These are phyloP conservation scores for Lasius fuliginosus DNA, from an alignment of 2,888 invertebrate species.

Conservation along the genomic window DNA sequence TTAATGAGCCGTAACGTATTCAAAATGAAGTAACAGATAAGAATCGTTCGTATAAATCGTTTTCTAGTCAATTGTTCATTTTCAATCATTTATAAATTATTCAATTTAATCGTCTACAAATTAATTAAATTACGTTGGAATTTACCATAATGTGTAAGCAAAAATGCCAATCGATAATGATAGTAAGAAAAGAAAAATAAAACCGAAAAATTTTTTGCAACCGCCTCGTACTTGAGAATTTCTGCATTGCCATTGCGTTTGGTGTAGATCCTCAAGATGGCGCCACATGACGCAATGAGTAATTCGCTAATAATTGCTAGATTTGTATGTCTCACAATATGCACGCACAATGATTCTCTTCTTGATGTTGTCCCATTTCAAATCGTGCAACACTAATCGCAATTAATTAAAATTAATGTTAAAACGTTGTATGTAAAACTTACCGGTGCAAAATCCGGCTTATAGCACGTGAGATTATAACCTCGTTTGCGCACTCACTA, in stretches of 20 bases:
- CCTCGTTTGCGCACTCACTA: background rate
- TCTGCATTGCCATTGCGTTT: constrained; percentile 19
- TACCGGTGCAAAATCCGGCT: constrained; percentile 85
- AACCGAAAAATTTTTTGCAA: background rate
- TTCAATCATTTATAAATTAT: background rate
- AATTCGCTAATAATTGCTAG: background rate
- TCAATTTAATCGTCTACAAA: background rate
- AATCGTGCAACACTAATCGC: background rate
- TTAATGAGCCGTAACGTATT: constrained; percentile 2
- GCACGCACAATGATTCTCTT: background rate
- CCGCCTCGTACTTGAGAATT: constrained; percentile 28
- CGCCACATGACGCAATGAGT: constrained; percentile 64
- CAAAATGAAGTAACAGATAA: background rate
- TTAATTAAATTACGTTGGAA: background rate
- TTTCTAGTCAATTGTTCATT: background rate
- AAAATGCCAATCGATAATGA: constrained; percentile 28
- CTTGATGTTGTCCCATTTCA: too few species aligned
- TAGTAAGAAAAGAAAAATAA: background rate
- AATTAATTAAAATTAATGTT: background rate
- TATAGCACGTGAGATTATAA: constrained; percentile 54
- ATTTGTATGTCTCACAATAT: background rate
- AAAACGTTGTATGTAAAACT: constrained; percentile 70
- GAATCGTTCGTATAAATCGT: background rate
- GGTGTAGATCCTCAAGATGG: constrained; percentile 65
- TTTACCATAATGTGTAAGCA: background rate